Evolutionary conservation across 2,888 invertebrate species (phyloP), one percentile per base, ranked within the genome.

Genomic region (Allacma fusca): DNA sequence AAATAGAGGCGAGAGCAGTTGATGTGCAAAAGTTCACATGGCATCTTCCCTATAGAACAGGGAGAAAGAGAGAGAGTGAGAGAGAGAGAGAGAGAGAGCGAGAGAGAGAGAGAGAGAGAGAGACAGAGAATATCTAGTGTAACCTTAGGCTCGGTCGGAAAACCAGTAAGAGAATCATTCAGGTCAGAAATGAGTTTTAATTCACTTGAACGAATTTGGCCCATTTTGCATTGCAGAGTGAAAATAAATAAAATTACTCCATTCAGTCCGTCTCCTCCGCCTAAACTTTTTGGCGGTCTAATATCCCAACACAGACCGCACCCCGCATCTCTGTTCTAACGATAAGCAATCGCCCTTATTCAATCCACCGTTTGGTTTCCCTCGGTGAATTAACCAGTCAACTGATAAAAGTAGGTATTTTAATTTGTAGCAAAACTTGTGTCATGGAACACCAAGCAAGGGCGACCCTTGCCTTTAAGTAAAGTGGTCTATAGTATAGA

Each of bases 341-440:
- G 50, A 50, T 50, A 50, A 50, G 50, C 50, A 50, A 50, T 50
- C 19, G 50, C 50, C 50, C 50, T 50, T 50, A 50, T 50, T 50
- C 50, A 50, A 50, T 50, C 19, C 50, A 50, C 19, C n/a, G n/a
- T 50, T 50, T 50, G 50, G n/a, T 50, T 19, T 50, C 50, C 50
- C 50, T 50, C 50, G 2, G 5, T 12, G 50, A 50, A 50, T 50
- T 50, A 50, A 19, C 50, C 16, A 50, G 50, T 50, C 50, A 50
- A 50, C 50, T 50, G 50, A 50, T 50, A 50, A 50, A n/a, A 50
- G 50, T 50, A 50, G 50, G 19, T n/a, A n/a, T 50, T n/a, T 13
- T 13, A 50, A 50, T 50, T 50, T 50, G n/a, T 50, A 50, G 50
- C 9, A 50, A n/a, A 19, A 50, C 5, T 50, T 50, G 5, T n/a